phyloP scores from a whole-genome alignment of 23 tunicate genomes.

The Diplosoma virens region DNA sequence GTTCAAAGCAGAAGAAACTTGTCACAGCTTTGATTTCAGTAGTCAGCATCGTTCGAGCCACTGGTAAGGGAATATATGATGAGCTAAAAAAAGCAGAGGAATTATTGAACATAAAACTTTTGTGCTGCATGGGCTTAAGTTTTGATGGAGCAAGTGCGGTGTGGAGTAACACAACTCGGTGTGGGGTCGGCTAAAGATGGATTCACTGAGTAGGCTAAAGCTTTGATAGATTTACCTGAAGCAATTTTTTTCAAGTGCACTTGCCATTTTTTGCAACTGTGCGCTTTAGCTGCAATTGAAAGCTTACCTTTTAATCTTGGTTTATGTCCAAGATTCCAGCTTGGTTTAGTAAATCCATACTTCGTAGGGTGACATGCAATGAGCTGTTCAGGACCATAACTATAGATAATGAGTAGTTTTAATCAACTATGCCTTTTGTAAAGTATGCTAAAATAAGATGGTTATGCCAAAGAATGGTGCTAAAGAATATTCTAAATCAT shows the following conservation, averaged over 20 bases:
- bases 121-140: not conserved
- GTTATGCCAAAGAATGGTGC: not conserved
- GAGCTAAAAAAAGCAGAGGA: not conserved
- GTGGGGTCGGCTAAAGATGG: not conserved
- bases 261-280: too few species aligned
- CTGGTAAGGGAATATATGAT: not conserved
- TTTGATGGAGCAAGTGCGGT: constrained; percentile 5
- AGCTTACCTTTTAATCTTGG: too few species aligned
- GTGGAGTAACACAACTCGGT: constrained; percentile 4
- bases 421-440: not conserved
- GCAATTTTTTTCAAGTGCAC: constrained; percentile 6
- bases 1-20: too few species aligned
- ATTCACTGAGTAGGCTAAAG: too few species aligned
- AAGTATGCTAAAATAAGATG: constrained; percentile 4
- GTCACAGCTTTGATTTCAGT: too few species aligned
- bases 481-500: constrained; percentile 1
- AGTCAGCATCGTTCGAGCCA: too few species aligned
- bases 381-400: not conserved
- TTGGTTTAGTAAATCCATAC: not conserved
- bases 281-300: not conserved
- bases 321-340: constrained; percentile 12
- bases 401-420: not conserved
- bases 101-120: not conserved
- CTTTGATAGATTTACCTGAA: constrained; percentile 8
- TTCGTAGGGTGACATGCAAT: not conserved